These are phyloP conservation scores for Nomada ferruginata DNA, from an alignment of 2,888 invertebrate species.

Conservation along the genomic window DNA sequence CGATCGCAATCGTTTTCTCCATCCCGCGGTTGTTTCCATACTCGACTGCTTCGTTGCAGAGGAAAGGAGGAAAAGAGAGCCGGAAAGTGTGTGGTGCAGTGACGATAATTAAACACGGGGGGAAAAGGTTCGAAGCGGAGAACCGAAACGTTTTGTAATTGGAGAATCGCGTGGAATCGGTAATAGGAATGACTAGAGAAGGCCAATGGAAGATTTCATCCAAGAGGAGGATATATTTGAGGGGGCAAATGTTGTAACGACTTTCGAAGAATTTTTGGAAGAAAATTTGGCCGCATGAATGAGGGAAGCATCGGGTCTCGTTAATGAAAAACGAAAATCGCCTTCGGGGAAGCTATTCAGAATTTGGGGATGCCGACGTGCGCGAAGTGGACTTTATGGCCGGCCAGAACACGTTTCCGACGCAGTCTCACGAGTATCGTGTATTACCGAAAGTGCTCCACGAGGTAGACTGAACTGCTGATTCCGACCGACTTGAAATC, in stretches of 20 bases:
- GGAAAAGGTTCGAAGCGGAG: neutral
- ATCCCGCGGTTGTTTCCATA: slow-evolving; percentile 41
- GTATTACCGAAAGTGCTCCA: slow-evolving; percentile 54
- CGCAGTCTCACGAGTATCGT: slow-evolving; percentile 21
- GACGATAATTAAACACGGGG: slow-evolving; percentile 39
- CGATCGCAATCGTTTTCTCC: slow-evolving; percentile 71
- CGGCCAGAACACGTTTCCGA: slow-evolving; percentile 68
- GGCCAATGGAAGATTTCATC: neutral
- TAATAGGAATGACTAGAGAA: neutral
- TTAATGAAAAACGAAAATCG: neutral
- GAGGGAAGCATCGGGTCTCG: neutral
- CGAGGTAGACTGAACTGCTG: slow-evolving; percentile 37
- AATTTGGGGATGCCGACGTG: slow-evolving; percentile 62
- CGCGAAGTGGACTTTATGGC: slow-evolving; percentile 65
- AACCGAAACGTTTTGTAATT: neutral
- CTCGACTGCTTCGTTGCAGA: slow-evolving; percentile 48
- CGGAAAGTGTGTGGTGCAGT: slow-evolving; percentile 65
- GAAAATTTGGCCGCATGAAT: neutral
- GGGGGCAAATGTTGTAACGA: neutral
- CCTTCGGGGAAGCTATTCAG: neutral
- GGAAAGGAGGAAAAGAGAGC: slow-evolving; percentile 22
- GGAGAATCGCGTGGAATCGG: neutral
- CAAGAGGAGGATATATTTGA: neutral
- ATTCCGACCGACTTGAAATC: slow-evolving; percentile 11
- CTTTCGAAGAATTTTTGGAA: too few relatives aligned